phyloP scores from a whole-genome alignment of 2,113 vertebrate genomes.

The Pristiophorus japonicus region DNA sequence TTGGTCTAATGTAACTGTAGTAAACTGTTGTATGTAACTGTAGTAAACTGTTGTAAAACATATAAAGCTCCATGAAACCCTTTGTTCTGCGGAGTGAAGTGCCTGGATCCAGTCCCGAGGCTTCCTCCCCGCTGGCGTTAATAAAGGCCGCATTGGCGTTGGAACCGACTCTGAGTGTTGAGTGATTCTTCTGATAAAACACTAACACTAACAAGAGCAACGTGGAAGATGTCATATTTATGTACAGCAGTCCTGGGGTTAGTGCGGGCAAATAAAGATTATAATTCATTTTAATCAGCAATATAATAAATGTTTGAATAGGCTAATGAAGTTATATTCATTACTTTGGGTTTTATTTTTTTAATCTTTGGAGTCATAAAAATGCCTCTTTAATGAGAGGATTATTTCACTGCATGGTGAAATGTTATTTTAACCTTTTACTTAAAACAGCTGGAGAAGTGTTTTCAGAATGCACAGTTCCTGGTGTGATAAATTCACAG shows the following conservation, averaged over 20 bases:
- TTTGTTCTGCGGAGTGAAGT: no score
- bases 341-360: not conserved
- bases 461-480: not conserved
- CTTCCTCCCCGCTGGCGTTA: no score
- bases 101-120: no score
- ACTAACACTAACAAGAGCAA: no score
- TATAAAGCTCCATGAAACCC: no score
- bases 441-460: not conserved
- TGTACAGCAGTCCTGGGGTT: slow-evolving; percentile 64
- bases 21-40: no score
- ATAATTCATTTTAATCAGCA: not conserved
- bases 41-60: no score
- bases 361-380: not conserved
- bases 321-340: not conserved
- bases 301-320: not conserved
- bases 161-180: no score
- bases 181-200: no score
- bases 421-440: not conserved
- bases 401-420: not conserved
- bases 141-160: no score
- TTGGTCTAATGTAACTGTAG: no score
- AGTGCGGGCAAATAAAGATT: slow-evolving; percentile 41
- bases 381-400: not conserved
- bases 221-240: slow-evolving; percentile 64
- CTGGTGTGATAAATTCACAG: no score